Evolutionary conservation across 2,888 invertebrate genomes (phyloP).

Genomic region (Drosophila tanythrix): DNA sequence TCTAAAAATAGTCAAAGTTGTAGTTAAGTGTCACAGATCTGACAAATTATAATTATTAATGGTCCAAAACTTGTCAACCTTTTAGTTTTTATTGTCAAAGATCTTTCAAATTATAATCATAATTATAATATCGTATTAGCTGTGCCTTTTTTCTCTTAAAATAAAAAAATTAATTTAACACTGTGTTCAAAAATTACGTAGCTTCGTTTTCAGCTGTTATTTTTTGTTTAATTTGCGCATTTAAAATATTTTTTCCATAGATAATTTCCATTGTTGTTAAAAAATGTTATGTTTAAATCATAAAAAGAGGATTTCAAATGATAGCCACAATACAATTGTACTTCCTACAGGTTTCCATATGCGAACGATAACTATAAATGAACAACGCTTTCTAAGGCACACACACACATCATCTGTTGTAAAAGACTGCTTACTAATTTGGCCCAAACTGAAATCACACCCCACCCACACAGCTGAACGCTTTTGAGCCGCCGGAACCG

Average conservation of each 20-base stretch:
- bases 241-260: not conserved
- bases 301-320: not conserved
- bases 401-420: not conserved
- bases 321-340: not conserved
- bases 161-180: not conserved
- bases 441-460: not conserved
- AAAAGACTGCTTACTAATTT: constrained; percentile 12
- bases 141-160: not conserved
- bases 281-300: too few relatives aligned
- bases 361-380: not conserved
- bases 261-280: too few relatives aligned
- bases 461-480: not conserved
- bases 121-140: too few relatives aligned
- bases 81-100: not conserved
- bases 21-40: not conserved
- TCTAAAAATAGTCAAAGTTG: not conserved
- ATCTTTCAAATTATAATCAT: not conserved
- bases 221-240: not conserved
- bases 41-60: not conserved
- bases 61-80: not conserved
- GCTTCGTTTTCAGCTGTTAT: rapidly evolving
- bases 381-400: not conserved
- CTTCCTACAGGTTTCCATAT: not conserved
- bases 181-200: not conserved
- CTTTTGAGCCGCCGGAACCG: constrained; percentile 23